Evolutionary conservation across 2,797 vertebrate genomes (phyloP).

Genomic region (Sebastes minor): DNA sequence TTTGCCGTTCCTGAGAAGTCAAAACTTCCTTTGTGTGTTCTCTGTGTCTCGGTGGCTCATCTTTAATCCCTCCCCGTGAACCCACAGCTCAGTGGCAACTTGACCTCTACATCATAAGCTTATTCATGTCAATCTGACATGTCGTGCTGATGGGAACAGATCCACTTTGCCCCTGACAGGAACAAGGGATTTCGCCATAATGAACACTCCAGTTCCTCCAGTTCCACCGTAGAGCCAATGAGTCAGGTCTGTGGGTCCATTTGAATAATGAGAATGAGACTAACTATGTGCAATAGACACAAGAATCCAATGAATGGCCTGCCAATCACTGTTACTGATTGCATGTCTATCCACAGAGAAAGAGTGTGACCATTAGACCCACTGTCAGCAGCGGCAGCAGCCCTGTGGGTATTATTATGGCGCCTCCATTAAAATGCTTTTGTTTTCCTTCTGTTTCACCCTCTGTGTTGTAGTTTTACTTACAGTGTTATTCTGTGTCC

Average conservation of each 20-base stretch:
- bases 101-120: constrained; percentile 77
- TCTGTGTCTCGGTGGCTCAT: constrained; percentile 34
- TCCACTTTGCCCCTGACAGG: constrained; percentile 75
- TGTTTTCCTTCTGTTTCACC: constrained; percentile 67
- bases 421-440: constrained; percentile 71
- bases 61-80: constrained; percentile 68
- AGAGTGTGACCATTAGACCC: constrained; percentile 58
- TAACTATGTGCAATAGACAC: constrained; percentile 67
- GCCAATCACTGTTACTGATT: constrained; percentile 72
- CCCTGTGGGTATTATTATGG: constrained; percentile 70
- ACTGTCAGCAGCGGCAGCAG: constrained; percentile 41
- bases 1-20: not conserved
- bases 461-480: constrained; percentile 74
- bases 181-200: constrained; percentile 74
- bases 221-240: constrained; percentile 54
- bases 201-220: constrained; percentile 74
- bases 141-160: constrained; percentile 69
- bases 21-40: constrained; percentile 21
- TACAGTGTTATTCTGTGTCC: constrained; percentile 73
- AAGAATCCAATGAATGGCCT: constrained; percentile 64
- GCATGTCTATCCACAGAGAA: constrained; percentile 48
- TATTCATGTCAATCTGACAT: constrained; percentile 78
- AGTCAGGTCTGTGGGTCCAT: constrained; percentile 62
- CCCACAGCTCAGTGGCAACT: constrained; percentile 65
- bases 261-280: constrained; percentile 73